phyloP scores from a whole-genome alignment of 2,888 invertebrate species.

The Mactromeris polynyma region DNA sequence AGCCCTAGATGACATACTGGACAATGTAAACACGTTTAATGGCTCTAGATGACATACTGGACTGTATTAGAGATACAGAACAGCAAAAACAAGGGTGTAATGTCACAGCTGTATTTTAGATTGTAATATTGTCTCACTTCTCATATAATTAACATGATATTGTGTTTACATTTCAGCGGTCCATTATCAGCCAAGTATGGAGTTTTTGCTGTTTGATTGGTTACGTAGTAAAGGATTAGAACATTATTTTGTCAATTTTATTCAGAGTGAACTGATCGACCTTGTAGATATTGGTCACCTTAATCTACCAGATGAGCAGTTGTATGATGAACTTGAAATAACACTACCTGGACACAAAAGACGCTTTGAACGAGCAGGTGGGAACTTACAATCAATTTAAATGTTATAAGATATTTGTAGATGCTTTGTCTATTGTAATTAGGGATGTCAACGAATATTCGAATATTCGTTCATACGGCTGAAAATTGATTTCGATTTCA shows the following conservation, averaged over 20 bases:
- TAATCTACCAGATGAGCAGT: constrained; percentile 79
- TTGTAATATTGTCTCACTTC: neutral
- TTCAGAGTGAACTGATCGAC: constrained; percentile 78
- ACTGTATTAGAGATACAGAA: no score
- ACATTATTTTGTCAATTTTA: constrained; percentile 82
- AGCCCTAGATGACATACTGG: no score
- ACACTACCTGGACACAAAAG: constrained; percentile 84
- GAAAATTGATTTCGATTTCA: no score
- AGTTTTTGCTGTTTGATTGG: constrained; percentile 80
- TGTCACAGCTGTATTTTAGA: no score
- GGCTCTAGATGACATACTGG: no score
- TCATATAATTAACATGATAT: neutral
- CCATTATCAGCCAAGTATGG: constrained; percentile 70
- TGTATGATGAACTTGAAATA: constrained; percentile 84
- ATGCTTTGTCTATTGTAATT: no score
- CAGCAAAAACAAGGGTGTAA: no score
- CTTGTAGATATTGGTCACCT: constrained; percentile 76
- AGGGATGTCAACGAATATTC: no score
- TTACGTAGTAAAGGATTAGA: constrained; percentile 80
- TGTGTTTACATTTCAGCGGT: constrained; percentile 67
- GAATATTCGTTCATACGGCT: no score
- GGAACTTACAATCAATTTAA: neutral
- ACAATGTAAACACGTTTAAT: no score
- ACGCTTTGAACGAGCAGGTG: constrained; percentile 83
- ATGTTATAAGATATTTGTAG: no score